These are phyloP conservation scores for Xenotilapia caudafasciata DNA, from an alignment of 2,113 vertebrate species.

Conservation along the genomic window DNA sequence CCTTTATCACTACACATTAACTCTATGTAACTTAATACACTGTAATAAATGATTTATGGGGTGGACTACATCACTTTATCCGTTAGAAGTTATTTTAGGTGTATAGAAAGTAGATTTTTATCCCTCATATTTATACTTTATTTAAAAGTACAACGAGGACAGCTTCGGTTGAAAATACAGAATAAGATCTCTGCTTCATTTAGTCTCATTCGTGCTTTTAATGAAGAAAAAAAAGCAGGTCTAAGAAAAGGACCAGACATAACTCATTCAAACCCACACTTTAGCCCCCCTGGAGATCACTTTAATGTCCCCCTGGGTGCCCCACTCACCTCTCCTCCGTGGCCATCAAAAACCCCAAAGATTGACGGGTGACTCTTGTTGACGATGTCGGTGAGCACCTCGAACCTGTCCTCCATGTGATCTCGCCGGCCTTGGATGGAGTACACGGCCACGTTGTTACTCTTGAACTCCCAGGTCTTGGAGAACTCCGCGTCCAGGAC, in stretches of 20 bases:
- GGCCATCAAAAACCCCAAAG: constrained; percentile 96
- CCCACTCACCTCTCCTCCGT: constrained; percentile 90
- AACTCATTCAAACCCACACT: background rate
- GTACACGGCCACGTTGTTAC: constrained; percentile 90
- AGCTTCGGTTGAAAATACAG: background rate
- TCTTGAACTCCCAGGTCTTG: constrained; percentile 97
- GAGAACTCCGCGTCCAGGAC: constrained; percentile 92
- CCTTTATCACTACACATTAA: background rate
- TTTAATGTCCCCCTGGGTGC: background rate
- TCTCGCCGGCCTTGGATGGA: constrained; percentile 96
- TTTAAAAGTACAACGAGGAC: background rate
- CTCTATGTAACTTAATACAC: background rate
- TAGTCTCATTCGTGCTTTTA: background rate
- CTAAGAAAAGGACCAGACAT: background rate
- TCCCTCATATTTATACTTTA: background rate
- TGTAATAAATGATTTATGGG: background rate
- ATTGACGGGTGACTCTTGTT: constrained; percentile 96
- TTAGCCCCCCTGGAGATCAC: background rate
- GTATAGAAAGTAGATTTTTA: background rate
- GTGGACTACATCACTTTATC: background rate
- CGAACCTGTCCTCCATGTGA: constrained; percentile 97
- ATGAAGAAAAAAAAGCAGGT: background rate
- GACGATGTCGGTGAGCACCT: constrained; percentile 86
- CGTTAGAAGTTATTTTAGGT: background rate
- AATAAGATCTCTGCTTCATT: background rate